Evolutionary conservation across 2,113 vertebrate genomes (phyloP), one percentile per base, ranked within the genome.

Genomic region (Nesoenas mayeri): DNA sequence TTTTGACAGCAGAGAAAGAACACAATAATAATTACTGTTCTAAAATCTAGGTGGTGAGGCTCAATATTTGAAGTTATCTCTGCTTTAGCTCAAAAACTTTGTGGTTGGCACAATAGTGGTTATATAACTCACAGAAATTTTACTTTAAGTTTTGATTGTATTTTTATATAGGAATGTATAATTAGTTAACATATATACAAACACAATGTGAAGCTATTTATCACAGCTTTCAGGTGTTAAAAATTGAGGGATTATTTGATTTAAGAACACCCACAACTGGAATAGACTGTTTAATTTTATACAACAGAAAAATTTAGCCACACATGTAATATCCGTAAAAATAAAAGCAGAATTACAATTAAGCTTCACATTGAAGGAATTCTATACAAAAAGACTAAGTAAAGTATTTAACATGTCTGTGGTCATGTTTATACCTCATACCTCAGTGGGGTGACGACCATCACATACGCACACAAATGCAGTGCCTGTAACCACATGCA

Each of bases 1-100:
- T 88, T 93, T 86, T 95, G 87, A 87, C 79, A 94, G 75, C 12
- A 84, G 32, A 80, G n/a, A 56, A 84, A 94, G 31, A 87, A 56
- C 56, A 71, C 53, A 20, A 31, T 51, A 54, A 78, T 89, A 79
- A 91, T 85, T 84, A 51, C 69, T 51, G 61, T 48, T 91, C 15
- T 81, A 67, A 84, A 92, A 94, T 79, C 42, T 82, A 89, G 22
- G 36, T 66, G n/a, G 12, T 62, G 66, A 93, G 24, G 10, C 82
- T 93, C 28, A 64, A 5, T 71, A 91, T 47, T 79, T 89, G 58
- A 82, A 93, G 34, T 84, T 77, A 8, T 83, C 36, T 58, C 73
- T 86, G 24, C 29, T 78, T 77, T 77, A 62, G 40, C 90, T 89
- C 15, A 83, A 91, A 83, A 84, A 42, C 40, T 79, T 79, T 51